Evolutionary conservation across 1,140 invertebrate genomes (phyloP).

Genomic region (Sitobion miscanthi): DNA sequence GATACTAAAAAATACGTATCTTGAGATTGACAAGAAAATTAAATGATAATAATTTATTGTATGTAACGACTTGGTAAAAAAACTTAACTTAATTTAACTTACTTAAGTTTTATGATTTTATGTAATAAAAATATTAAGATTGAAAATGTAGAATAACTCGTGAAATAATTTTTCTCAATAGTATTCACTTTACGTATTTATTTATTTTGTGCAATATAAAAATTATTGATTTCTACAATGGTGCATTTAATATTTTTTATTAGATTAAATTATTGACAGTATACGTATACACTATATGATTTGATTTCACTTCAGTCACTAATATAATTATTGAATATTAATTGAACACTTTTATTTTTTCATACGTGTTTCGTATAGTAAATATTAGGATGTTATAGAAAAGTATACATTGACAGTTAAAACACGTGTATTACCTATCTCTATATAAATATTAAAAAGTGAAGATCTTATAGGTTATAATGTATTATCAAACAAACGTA

Average conservation of each 20-base stretch:
- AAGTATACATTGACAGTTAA: not conserved
- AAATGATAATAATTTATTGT: not conserved
- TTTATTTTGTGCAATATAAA: not conserved
- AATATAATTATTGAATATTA: not conserved
- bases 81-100: no score
- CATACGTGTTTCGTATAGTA: not conserved
- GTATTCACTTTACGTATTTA: not conserved
- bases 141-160: not conserved
- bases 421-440: not conserved
- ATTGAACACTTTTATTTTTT: not conserved
- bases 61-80: not conserved
- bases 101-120: no score
- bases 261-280: not conserved
- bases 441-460: slow-evolving; percentile 13
- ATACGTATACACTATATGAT: not conserved
- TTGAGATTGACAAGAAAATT: not conserved
- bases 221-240: not conserved
- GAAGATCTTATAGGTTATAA: not conserved
- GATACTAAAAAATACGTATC: not conserved
- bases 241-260: not conserved
- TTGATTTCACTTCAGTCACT: not conserved
- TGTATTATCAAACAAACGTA: not conserved
- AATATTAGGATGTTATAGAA: not conserved
- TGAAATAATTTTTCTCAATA: not conserved
- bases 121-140: not conserved